Percentiles rank a stretch among this genome's conserved stretches.
phyloP scores from a whole-genome alignment of 2,888 invertebrate genomes.

The Campopleginae sp. region DNA sequence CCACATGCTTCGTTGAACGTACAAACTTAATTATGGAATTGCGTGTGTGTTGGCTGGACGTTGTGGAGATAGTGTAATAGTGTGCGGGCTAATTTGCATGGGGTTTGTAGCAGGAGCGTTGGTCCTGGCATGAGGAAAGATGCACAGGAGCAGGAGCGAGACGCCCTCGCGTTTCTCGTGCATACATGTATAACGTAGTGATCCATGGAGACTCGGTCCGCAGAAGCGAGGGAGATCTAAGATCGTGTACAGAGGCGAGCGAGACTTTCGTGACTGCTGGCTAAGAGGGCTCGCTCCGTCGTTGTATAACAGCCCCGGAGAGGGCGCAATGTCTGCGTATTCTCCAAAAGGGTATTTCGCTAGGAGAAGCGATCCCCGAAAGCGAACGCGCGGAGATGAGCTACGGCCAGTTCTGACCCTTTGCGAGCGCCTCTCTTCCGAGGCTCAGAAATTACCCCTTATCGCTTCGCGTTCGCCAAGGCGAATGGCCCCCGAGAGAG shows the following conservation, averaged over 20 bases:
- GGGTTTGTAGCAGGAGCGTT: slow-evolving; percentile 74
- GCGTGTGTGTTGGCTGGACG: slow-evolving; percentile 44
- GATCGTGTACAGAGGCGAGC: too few relatives aligned
- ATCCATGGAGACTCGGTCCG: slow-evolving; percentile 35
- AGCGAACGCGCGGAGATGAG: slow-evolving; percentile 76
- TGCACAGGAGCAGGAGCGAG: slow-evolving; percentile 7
- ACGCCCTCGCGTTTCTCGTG: background rate
- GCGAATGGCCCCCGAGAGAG: slow-evolving; percentile 62
- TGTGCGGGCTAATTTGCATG: slow-evolving; percentile 79
- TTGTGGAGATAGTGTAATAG: slow-evolving; percentile 48
- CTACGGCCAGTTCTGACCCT: slow-evolving; percentile 82
- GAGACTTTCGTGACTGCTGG: slow-evolving; percentile 76
- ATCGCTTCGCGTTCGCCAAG: slow-evolving; percentile 80
- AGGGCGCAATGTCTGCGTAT: slow-evolving; percentile 59
- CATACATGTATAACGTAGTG: slow-evolving; percentile 31
- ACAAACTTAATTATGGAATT: slow-evolving; percentile 66
- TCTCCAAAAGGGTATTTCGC: slow-evolving; percentile 55
- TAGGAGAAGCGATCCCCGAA: slow-evolving; percentile 44
- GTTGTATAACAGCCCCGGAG: slow-evolving; percentile 57
- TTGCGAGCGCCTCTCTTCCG: slow-evolving; percentile 68
- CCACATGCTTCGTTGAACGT: slow-evolving; percentile 70
- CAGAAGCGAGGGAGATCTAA: too few relatives aligned
- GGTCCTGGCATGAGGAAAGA: slow-evolving; percentile 52
- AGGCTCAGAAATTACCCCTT: slow-evolving; percentile 82
- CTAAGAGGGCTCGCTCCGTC: slow-evolving; percentile 66